phyloP scores from a whole-genome alignment of 2,888 invertebrate species.

The Ichneumon xanthorius region DNA sequence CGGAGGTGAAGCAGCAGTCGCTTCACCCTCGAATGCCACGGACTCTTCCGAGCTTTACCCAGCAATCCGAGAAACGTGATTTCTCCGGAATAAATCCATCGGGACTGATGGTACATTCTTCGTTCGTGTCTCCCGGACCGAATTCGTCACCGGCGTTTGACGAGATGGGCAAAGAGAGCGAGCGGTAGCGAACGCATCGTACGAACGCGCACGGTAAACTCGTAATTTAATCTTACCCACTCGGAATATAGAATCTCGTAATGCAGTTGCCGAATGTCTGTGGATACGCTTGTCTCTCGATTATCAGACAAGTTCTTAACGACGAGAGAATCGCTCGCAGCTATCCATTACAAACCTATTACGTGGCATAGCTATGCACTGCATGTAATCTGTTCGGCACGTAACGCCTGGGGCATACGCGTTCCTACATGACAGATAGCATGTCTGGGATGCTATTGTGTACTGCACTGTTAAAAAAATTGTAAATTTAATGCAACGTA shows the following conservation, averaged over 20 bases:
- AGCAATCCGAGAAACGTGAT: constrained; percentile 63
- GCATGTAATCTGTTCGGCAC: constrained; percentile 14
- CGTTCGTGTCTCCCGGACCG: constrained; percentile 11
- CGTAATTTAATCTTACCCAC: constrained; percentile 46
- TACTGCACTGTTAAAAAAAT: not conserved
- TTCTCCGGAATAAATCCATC: constrained; percentile 64
- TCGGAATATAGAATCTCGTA: constrained; percentile 38
- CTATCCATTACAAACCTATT: constrained; percentile 27
- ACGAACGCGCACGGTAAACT: constrained; percentile 33
- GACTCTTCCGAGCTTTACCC: constrained; percentile 53
- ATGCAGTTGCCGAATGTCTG: constrained; percentile 4
- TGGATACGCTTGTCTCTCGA: not conserved
- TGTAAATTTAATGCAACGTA: too few species aligned
- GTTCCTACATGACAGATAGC: constrained; percentile 18
- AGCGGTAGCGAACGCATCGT: constrained; percentile 37
- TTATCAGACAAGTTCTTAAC: constrained; percentile 12
- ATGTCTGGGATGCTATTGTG: not conserved
- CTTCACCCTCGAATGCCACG: constrained; percentile 41
- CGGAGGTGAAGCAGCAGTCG: constrained; percentile 21
- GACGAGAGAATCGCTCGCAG: constrained; percentile 34
- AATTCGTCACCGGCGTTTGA: constrained; percentile 38
- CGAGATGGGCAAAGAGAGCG: constrained; percentile 40
- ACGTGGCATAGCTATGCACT: not conserved
- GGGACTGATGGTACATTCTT: constrained; percentile 18
- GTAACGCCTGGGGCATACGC: constrained; percentile 33